These are phyloP conservation scores for Herpailurus yagouaroundi DNA, from an alignment of 2,113 vertebrate genomes.

Conservation along the genomic window DNA sequence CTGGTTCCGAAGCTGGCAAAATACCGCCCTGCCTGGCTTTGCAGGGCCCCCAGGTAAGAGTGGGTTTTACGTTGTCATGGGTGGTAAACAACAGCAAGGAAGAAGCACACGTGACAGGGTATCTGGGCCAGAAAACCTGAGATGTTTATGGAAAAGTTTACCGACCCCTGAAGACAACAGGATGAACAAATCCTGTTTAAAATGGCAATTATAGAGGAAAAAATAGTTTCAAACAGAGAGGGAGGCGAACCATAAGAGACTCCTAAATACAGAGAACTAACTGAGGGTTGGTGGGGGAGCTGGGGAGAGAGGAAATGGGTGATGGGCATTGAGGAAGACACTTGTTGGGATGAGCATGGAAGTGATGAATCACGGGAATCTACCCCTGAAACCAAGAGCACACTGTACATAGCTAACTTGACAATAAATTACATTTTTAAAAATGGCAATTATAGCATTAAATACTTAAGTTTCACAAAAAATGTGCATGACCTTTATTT, in stretches of 20 bases:
- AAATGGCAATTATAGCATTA: neutral
- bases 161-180: neutral
- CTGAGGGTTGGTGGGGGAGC: too few relatives aligned
- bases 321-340: too few relatives aligned
- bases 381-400: too few relatives aligned
- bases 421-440: neutral
- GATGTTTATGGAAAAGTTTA: neutral
- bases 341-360: too few relatives aligned
- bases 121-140: neutral
- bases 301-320: too few relatives aligned
- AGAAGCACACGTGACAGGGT: neutral
- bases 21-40: neutral
- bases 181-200: neutral
- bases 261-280: too few relatives aligned
- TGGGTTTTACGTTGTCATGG: neutral
- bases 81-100: neutral
- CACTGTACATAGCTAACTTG: too few relatives aligned
- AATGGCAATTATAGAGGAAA: neutral
- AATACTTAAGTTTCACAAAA: neutral
- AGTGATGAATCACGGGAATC: too few relatives aligned
- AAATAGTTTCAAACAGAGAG: too few relatives aligned
- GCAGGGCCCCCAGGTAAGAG: neutral
- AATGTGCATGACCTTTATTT: neutral
- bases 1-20: neutral
- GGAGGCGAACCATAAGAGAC: too few relatives aligned